Evolutionary conservation across 2,888 invertebrate species (phyloP), one percentile per base, ranked within the genome.

Genomic region (Synergus itoensis): DNA sequence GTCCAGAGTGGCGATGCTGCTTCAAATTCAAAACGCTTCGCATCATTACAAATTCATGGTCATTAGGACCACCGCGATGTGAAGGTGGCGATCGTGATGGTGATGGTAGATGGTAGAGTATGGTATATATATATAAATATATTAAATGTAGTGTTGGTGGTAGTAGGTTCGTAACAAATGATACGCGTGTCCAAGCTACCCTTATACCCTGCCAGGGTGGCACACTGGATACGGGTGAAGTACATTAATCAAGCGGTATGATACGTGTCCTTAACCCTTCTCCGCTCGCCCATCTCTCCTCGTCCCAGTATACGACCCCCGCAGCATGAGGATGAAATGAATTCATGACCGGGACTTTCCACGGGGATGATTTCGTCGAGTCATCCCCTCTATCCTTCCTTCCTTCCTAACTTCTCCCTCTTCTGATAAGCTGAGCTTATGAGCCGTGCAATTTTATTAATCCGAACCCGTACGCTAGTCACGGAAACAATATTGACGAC

Each of bases 241-340:
- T 88, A 88, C 88, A 89, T 89, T 88, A 88, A 89, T 88, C 89
- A 88, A 89, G 83, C 82, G 82, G 80, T 85, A 86, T 84, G 88
- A 87, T 88, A 87, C 86, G 88, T 84, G 83, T 86, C 86, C 87
- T 89, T 88, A 88, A 89, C 87, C 89, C 89, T 89, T 89, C 86
- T 83, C 80, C 81, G 53, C 76, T 63, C 79, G 40, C 64, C 63
- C 16, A 36, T 64, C 64, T 57, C 73, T 73, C 28, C 41, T 65
- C 69, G 62, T 76, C 76, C 69, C 78, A 60, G 18, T 14, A 12
- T 62, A 45, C 65, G 45, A 76, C 79, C 48, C 76, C 79, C 81
- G 79, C 79, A 80, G 78, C 79, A 83, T 82, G 82, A 73, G 81
- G 80, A 82, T 80, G 79, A 86, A 86, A 85, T 84, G 80, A 87